These are phyloP conservation scores for Heteromurus nitidus DNA, from an alignment of 2,888 invertebrate genomes.

Conservation along the genomic window DNA sequence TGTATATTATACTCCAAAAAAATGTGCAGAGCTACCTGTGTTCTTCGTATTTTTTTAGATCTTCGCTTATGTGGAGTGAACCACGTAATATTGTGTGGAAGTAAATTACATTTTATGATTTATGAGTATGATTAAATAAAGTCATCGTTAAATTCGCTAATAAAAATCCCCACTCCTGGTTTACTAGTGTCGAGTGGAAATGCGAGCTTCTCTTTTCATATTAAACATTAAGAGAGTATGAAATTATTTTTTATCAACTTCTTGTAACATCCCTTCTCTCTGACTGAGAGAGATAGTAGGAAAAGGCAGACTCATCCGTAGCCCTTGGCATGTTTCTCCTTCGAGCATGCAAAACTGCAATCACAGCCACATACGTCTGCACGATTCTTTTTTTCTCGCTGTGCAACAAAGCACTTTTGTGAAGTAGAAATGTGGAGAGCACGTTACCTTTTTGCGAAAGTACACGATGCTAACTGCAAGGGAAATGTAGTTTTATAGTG, in stretches of 20 bases:
- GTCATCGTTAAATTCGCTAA: slow-evolving; percentile 39
- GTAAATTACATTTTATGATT: slow-evolving; percentile 45
- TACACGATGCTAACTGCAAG: neutral
- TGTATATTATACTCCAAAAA: too few species aligned
- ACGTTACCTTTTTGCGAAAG: slow-evolving; percentile 35
- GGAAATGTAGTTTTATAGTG: neutral
- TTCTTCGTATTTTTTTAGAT: too few species aligned
- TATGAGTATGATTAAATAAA: slow-evolving; percentile 41
- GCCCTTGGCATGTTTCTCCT: slow-evolving; percentile 55
- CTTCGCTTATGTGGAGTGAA: too few species aligned
- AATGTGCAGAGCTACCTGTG: too few species aligned
- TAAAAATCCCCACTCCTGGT: slow-evolving; percentile 7
- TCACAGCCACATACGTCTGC: too few species aligned
- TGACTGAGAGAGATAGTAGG: slow-evolving; percentile 43
- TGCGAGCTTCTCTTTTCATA: slow-evolving; percentile 23
- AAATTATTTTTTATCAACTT: slow-evolving; percentile 33
- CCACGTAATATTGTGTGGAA: too few species aligned
- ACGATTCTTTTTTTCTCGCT: slow-evolving; percentile 16
- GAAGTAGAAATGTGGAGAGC: too few species aligned
- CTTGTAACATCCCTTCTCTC: slow-evolving; percentile 34
- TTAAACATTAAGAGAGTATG: slow-evolving; percentile 24
- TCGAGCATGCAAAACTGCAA: too few species aligned
- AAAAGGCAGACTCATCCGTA: slow-evolving; percentile 30
- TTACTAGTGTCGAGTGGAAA: slow-evolving; percentile 3
- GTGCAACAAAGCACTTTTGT: slow-evolving; percentile 47